Evolutionary conservation across 2,113 vertebrate species (phyloP).

Genomic region (Petromus typicus): DNA sequence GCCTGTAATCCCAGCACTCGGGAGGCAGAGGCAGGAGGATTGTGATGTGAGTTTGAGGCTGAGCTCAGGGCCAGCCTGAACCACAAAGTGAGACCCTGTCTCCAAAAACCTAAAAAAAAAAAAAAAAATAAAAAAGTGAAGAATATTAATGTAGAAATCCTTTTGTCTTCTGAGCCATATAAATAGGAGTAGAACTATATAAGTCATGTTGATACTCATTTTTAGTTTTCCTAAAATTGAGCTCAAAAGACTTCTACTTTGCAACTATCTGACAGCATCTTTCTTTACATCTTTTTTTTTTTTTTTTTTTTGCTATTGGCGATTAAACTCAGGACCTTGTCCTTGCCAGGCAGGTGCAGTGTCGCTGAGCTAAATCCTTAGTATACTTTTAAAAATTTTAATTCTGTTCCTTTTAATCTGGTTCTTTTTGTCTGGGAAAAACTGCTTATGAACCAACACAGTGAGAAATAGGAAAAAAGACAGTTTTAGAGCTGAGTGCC

Average conservation of each 20-base stretch:
- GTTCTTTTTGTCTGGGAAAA: background rate
- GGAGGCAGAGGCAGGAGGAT: too few species aligned
- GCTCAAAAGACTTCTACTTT: background rate
- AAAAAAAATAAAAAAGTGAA: background rate
- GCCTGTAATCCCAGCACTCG: too few species aligned
- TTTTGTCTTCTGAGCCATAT: background rate
- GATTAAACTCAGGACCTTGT: too few species aligned
- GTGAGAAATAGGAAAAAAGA: background rate
- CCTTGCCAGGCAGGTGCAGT: too few species aligned
- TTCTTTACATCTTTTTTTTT: background rate
- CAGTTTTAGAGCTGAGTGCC: background rate
- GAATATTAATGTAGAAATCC: background rate
- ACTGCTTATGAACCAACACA: background rate
- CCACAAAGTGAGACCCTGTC: too few species aligned
- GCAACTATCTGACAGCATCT: background rate
- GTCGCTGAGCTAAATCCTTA: too few species aligned
- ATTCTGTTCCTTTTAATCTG: background rate
- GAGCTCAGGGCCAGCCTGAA: too few species aligned
- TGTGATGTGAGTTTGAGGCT: too few species aligned
- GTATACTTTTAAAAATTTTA: background rate
- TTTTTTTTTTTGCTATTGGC: too few species aligned
- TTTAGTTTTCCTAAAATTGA: conserved; percentile 26
- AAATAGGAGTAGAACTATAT: background rate
- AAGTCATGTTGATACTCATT: background rate
- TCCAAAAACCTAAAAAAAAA: too few species aligned